These are phyloP conservation scores for Macroteleia sp. DNA, from an alignment of 2,888 invertebrate genomes.

Conservation along the genomic window DNA sequence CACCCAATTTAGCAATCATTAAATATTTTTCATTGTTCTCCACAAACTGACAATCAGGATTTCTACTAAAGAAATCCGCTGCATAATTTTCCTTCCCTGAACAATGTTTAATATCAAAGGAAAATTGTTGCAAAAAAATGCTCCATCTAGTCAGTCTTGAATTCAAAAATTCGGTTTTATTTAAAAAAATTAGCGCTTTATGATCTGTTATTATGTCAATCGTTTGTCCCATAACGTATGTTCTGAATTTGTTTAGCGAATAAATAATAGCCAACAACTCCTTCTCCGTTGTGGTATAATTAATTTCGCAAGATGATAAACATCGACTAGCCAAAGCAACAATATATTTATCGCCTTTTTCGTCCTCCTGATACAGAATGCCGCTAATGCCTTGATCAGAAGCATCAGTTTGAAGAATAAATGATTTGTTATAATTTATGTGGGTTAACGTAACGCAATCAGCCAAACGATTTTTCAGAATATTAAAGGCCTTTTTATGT, in stretches of 20 bases:
- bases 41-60: conserved; percentile 22
- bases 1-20: neutral
- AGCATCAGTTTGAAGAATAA: conserved; percentile 60
- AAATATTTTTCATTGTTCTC: neutral
- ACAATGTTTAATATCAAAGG: conserved; percentile 16
- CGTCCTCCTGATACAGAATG: conserved; percentile 50
- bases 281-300: conserved; percentile 70
- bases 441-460: conserved; percentile 34
- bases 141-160: neutral
- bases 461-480: conserved; percentile 45
- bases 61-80: conserved; percentile 38
- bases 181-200: conserved; percentile 7
- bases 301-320: conserved; percentile 56
- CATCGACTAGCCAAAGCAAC: conserved; percentile 67
- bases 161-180: conserved; percentile 13
- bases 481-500: conserved; percentile 32
- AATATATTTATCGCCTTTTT: conserved; percentile 27
- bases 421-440: conserved; percentile 30
- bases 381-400: conserved; percentile 59
- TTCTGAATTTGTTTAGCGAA: conserved; percentile 19
- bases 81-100: conserved; percentile 35
- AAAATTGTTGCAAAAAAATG: conserved; percentile 28
- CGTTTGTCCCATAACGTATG: conserved; percentile 13
- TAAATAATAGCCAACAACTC: conserved; percentile 61
- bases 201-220: conserved; percentile 14